A percentile compares a stretch with the other conserved stretches of the same genome.
These are phyloP conservation scores for Bombus superbus DNA, from an alignment of 1,140 invertebrate species.

Conservation along the genomic window DNA sequence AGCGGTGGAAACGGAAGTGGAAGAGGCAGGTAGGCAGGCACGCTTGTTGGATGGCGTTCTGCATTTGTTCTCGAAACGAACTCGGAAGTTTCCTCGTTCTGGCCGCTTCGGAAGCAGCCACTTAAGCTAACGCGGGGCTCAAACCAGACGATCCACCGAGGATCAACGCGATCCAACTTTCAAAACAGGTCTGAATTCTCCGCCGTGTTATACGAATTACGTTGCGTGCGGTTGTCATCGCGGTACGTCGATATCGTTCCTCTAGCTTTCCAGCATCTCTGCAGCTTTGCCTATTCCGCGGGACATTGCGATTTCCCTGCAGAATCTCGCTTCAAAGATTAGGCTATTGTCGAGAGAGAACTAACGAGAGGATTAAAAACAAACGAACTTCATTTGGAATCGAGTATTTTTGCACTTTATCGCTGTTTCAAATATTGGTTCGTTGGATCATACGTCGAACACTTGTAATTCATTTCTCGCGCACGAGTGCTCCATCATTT, in stretches of 20 bases:
- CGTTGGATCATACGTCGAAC: not conserved
- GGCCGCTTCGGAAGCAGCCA: constrained; percentile 41
- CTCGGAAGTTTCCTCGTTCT: constrained; percentile 61
- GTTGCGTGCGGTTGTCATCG: constrained; percentile 3
- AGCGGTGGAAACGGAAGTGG: not conserved
- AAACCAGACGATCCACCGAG: constrained; percentile 45
- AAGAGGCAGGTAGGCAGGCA: not conserved
- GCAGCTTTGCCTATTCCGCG: no score
- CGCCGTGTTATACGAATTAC: not conserved
- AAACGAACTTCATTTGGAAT: not conserved
- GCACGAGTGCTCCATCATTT: constrained; percentile 11
- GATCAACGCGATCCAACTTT: constrained; percentile 65
- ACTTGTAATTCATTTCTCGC: not conserved
- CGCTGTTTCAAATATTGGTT: no score
- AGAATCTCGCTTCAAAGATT: not conserved
- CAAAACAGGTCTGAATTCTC: constrained; percentile 32
- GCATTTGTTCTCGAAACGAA: constrained; percentile 53
- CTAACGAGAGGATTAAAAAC: no score
- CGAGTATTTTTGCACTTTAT: not conserved
- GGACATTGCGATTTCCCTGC: not conserved
- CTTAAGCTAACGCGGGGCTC: constrained; percentile 60
- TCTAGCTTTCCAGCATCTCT: not conserved
- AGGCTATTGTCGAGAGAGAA: not conserved
- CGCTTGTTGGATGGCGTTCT: constrained; percentile 32
- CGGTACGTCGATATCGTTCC: not conserved